Percentiles rank a stretch among this genome's conserved stretches.
phyloP scores from a whole-genome alignment of 2,888 invertebrate species.

The Heliconius ethilla region DNA sequence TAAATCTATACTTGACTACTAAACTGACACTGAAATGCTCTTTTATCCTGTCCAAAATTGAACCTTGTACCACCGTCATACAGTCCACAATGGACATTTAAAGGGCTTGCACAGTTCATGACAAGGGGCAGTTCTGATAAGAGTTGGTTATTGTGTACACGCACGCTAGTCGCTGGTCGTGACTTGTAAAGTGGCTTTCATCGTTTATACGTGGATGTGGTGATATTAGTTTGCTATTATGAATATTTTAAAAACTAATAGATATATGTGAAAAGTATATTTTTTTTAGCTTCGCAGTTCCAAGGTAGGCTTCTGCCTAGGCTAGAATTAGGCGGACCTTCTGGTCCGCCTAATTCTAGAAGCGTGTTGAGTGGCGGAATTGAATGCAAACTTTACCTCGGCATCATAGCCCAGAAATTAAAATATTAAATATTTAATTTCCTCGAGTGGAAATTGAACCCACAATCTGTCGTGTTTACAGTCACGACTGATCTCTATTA shows the following conservation, averaged over 20 bases:
- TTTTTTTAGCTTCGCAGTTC: background rate
- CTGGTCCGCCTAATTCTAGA: background rate
- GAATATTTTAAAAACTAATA: background rate
- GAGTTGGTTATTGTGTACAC: constrained; percentile 37
- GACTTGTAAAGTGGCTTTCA: constrained; percentile 33
- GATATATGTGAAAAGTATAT: background rate
- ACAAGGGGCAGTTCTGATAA: constrained; percentile 37
- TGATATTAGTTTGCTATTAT: constrained; percentile 5
- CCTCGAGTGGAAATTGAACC: too few species aligned
- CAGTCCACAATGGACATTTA: background rate
- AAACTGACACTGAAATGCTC: constrained; percentile 18
- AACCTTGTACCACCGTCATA: constrained; percentile 1
- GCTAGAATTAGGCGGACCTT: too few species aligned
- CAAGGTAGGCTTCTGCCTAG: too few species aligned
- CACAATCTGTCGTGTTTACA: background rate
- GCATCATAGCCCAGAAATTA: background rate
- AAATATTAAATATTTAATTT: too few species aligned
- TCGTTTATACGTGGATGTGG: constrained; percentile 7
- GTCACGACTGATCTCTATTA: too few species aligned
- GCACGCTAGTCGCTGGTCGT: constrained; percentile 35
- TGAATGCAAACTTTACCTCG: background rate
- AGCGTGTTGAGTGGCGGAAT: background rate
- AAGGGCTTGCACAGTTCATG: background rate
- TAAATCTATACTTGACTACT: constrained; percentile 33
- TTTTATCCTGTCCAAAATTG: background rate